Evolutionary conservation across 2,888 invertebrate species (phyloP).

Genomic region (Strigamia crassipes): DNA sequence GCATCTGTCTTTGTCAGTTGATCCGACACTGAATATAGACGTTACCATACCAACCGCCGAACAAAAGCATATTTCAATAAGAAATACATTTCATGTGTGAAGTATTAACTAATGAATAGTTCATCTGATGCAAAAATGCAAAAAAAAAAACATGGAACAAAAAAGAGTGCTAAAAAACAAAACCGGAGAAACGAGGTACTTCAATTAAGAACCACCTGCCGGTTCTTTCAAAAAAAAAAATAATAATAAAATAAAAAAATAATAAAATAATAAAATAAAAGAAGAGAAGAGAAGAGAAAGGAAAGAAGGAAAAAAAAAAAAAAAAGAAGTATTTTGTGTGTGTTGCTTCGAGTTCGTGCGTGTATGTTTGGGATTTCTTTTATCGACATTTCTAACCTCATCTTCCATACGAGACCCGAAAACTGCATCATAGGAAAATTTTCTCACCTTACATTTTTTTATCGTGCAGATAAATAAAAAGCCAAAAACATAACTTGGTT

Average conservation of each 20-base stretch:
- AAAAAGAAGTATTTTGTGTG: neutral
- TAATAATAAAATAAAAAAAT: neutral
- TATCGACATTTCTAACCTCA: neutral
- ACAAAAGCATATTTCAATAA: neutral
- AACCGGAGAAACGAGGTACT: neutral
- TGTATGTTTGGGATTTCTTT: neutral
- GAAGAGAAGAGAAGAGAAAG: too few species aligned
- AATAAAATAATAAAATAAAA: neutral
- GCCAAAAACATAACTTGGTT: too few species aligned
- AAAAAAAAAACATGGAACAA: neutral
- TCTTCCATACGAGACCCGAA: neutral
- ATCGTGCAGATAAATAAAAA: neutral
- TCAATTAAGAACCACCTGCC: constrained; percentile 3
- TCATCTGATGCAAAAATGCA: neutral
- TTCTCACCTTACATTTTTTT: neutral
- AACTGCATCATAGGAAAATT: neutral
- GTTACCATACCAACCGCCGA: neutral
- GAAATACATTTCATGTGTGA: neutral
- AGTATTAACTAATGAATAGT: constrained; percentile 3
- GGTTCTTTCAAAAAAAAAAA: neutral
- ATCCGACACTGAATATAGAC: constrained; percentile 2
- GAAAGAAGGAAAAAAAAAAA: neutral
- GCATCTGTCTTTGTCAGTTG: neutral
- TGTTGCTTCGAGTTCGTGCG: neutral
- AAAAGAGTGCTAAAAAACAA: neutral